phyloP scores from a whole-genome alignment of 2,888 invertebrate species.

The Noctua pronuba region DNA sequence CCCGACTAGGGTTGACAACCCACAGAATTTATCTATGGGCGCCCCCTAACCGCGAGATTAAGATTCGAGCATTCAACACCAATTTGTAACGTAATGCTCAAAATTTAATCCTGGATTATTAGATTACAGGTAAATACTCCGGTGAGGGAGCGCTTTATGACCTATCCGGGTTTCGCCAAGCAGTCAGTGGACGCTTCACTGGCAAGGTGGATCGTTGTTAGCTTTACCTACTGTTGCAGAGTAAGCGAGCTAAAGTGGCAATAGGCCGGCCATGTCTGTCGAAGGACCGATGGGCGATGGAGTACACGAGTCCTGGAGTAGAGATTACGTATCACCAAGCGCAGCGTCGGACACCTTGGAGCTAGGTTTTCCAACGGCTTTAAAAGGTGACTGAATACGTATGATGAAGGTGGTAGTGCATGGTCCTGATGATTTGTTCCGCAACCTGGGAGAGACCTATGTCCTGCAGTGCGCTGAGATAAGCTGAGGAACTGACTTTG shows the following conservation, averaged over 20 bases:
- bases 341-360: neutral
- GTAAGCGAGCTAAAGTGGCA: neutral
- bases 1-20: conserved; percentile 23
- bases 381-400: neutral
- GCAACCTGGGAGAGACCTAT: neutral
- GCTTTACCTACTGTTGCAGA: neutral
- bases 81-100: neutral
- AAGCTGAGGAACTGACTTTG: neutral
- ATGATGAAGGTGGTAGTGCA: too few relatives aligned
- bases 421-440: neutral
- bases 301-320: neutral
- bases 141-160: neutral
- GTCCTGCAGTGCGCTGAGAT: neutral
- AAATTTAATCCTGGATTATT: neutral
- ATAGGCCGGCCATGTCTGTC: neutral
- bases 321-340: neutral
- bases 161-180: neutral
- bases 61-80: neutral
- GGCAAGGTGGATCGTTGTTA: neutral
- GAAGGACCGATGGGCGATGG: neutral
- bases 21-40: neutral
- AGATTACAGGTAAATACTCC: neutral
- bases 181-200: neutral
- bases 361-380: too few relatives aligned
- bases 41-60: neutral